phyloP scores from a whole-genome alignment of 2,888 invertebrate species.

The Coelogynopora nodosa region DNA sequence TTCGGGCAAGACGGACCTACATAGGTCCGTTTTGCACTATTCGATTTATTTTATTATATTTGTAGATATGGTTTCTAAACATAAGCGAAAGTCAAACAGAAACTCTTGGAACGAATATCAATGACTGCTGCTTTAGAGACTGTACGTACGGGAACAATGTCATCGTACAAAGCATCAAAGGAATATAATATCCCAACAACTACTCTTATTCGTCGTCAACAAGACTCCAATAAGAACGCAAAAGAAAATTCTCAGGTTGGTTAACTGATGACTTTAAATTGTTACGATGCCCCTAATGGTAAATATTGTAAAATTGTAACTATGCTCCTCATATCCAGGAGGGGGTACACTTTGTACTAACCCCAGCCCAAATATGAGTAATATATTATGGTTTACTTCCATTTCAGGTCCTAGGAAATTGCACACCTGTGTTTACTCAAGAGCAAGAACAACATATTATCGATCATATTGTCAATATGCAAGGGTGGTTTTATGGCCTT shows the following conservation, averaged over 20 bases:
- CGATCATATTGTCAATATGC: conserved; percentile 44
- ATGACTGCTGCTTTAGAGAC: neutral
- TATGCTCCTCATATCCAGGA: no score
- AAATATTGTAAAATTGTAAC: no score
- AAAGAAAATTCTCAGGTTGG: neutral
- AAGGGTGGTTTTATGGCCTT: conserved; percentile 45
- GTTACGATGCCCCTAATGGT: no score
- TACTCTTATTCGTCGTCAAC: neutral
- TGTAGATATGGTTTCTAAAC: neutral
- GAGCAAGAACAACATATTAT: neutral
- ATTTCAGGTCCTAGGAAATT: no score
- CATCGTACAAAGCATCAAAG: neutral
- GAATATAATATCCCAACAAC: neutral
- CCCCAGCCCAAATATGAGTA: no score
- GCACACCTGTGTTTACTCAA: neutral
- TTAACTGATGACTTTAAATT: no score
- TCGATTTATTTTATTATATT: neutral
- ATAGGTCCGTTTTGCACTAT: neutral
- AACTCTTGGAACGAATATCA: neutral
- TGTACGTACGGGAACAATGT: neutral
- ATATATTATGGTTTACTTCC: no score
- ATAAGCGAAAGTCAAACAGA: neutral
- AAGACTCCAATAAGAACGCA: neutral
- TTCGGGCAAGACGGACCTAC: neutral
- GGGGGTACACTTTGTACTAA: no score